Evolutionary conservation across 2,888 invertebrate genomes (phyloP).

Genomic region (Anorthoa munda): DNA sequence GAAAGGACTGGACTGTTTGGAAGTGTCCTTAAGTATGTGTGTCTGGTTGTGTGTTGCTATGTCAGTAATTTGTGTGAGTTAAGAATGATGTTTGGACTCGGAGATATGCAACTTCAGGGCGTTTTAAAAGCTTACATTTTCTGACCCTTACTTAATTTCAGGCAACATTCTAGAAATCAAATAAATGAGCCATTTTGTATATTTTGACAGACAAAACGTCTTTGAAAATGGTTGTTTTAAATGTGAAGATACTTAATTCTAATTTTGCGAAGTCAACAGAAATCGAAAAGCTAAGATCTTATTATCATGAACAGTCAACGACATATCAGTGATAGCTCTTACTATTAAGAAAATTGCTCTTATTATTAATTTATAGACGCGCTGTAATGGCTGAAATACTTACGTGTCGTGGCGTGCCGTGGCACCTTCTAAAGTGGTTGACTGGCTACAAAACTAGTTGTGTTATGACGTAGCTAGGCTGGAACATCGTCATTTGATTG

Average conservation of each 20-base stretch:
- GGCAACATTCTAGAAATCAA: background rate
- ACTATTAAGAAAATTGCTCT: too few species aligned
- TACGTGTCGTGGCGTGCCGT: too few species aligned
- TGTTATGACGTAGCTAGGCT: too few species aligned
- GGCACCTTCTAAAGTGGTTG: too few species aligned
- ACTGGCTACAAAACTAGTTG: too few species aligned
- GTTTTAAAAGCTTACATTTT: background rate
- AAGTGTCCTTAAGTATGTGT: background rate
- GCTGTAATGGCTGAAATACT: too few species aligned
- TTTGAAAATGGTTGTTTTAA: background rate
- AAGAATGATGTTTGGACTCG: background rate
- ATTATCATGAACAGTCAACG: too few species aligned
- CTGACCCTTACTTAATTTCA: background rate
- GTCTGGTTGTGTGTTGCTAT: constrained; percentile 7
- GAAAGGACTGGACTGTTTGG: background rate
- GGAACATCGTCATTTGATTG: too few species aligned
- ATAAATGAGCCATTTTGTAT: background rate
- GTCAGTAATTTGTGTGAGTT: background rate
- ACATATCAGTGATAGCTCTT: too few species aligned
- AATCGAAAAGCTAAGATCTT: too few species aligned
- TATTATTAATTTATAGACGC: too few species aligned
- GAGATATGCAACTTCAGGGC: background rate
- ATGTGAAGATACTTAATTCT: background rate
- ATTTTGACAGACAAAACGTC: background rate
- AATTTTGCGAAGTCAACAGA: background rate